phyloP scores from a whole-genome alignment of 2,113 vertebrate genomes.

The Potamarius usumacintae region DNA sequence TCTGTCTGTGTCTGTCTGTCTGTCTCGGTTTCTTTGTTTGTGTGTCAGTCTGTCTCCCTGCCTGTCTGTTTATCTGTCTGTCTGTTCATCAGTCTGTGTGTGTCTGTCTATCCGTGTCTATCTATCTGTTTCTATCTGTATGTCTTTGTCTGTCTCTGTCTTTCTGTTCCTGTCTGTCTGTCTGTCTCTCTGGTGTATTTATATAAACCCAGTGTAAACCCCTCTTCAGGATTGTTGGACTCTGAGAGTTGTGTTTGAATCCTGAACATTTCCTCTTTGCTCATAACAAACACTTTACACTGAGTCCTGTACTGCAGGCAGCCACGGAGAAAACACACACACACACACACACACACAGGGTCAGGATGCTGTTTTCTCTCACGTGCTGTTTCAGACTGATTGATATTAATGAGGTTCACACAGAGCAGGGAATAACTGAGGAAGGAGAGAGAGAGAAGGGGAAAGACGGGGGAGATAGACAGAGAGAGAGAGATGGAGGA shows the following conservation, averaged over 20 bases:
- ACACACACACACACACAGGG: background rate
- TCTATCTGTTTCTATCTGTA: background rate
- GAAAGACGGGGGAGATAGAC: too few species aligned
- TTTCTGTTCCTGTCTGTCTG: background rate
- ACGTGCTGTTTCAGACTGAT: background rate
- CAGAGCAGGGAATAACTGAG: slow-evolving; percentile 8
- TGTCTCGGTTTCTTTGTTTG: too few species aligned
- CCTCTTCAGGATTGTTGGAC: background rate
- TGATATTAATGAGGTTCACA: slow-evolving; percentile 10
- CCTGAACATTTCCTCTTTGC: background rate
- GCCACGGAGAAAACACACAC: background rate
- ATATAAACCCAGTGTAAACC: too few species aligned
- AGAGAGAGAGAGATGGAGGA: background rate
- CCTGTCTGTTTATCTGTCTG: background rate
- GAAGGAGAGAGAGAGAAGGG: background rate
- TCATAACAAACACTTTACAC: background rate
- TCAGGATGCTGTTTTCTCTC: background rate
- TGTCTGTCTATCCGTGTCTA: background rate
- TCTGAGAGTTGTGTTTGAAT: background rate
- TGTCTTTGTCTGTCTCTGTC: background rate
- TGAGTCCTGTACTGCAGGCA: background rate
- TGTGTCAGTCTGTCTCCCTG: background rate
- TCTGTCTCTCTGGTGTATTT: background rate
- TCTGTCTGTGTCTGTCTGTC: background rate
- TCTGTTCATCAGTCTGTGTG: background rate